Evolutionary conservation across 2,888 invertebrate species (phyloP), one percentile per base, ranked within the genome.

Genomic region (Pachydiplax longipennis): DNA sequence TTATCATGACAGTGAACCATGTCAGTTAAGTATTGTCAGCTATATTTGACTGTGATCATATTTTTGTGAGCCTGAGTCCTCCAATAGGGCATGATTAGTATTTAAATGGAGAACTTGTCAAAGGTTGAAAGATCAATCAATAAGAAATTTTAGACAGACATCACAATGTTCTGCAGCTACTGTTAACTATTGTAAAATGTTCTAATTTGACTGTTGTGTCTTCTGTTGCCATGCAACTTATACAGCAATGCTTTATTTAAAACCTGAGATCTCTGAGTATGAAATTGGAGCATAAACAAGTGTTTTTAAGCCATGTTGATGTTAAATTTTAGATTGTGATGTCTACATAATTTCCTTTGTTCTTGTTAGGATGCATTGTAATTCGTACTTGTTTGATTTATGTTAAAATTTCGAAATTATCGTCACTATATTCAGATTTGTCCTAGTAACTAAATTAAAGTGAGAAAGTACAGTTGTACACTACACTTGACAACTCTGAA

Each of bases 11-110:
- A 87, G 87, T 87, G 87, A 87, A 61, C 87, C 87, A 87, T 37
- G 87, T 87, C 87, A 87, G 87, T 87, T 87, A 87, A 87, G 87
- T 87, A 87, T 87, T 87, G 87, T 87, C 87, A 87, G 87, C 87
- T 87, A 87, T 87, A 87, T 87, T 87, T 87, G 87, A 87, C 87
- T 87, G 87, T 87, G 87, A 87, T 87, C 87, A 87, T 87, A 87
- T 87, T 87, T 87, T 87, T 87, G 87, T 87, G 87, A 87, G 87
- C 87, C 87, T 87, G 87, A 65, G 87, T 87, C 87, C 87, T 35
- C 61, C 87, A 87, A 37, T 37, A 87, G 87, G 87, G 58, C 87
- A 35, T 87, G 87, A 87, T 87, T 87, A 87, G 65, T 87, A 87
- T 87, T 87, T 58, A 87, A 61, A 87, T 61, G 37, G 65, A 58